Evolutionary conservation across 1,140 invertebrate genomes (phyloP), one percentile per base, ranked within the genome.

Genomic region (Himalopsyche phryganea): DNA sequence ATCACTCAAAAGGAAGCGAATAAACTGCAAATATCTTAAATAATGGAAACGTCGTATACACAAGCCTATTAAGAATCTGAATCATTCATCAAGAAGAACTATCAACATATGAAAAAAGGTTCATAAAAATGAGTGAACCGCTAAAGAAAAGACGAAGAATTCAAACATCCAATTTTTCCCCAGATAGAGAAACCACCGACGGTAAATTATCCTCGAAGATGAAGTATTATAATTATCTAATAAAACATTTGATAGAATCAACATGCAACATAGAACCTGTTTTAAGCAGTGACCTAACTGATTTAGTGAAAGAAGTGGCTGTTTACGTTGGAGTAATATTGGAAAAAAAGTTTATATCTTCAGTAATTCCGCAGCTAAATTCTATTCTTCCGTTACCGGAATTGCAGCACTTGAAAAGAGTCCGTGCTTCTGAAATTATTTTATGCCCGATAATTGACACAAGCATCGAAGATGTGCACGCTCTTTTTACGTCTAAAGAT

Each of bases 391-490:
- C 78, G 11, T 71, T 90, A 19, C 79, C 80, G 1, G 71, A 77
- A 13, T 78, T 91, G 14, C 74, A 78, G 28, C 88, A 92, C 72
- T 71, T 93, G 10, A 93, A 92, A 68, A 80, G 90, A 47, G 85
- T 89, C 2, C 76, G 76, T n/a, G 76, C 79, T 5, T 74, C 72
- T n/a, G 75, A 82, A 6, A 73, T 89, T 6, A 66, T 90, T 7
- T 62, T 91, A 10, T 83, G 82, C 55, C 75, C 77, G 0, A 58
- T 56, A 18, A 51, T 48, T 40, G 44, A 65, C 64, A 50, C 69
- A 17, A 58, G 65, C 0, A 60, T 62, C 5, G 66, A 70, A 1
- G 65, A 76, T 6, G 69, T 85, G 1, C 76, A 79, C 47, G 60
- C 72, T 0, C 74, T 75, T 55, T 65, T 87, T 2, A 70, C 70